Evolutionary conservation across 1,140 invertebrate species (phyloP).

Genomic region (Pemphigus obesinymphae): DNA sequence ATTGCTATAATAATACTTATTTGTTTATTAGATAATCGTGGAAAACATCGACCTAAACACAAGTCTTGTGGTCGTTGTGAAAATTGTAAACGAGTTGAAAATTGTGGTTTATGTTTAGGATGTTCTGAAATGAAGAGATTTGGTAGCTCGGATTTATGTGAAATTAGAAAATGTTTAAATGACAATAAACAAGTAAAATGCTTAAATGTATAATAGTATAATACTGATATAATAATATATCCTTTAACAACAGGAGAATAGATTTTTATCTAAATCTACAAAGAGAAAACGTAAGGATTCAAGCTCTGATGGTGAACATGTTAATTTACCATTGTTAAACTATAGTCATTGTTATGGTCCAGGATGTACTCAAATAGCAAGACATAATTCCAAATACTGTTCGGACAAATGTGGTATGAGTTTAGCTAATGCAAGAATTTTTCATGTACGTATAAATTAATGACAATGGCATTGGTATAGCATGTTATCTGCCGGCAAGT

Average conservation of each 20-base stretch:
- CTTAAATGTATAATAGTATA: not conserved
- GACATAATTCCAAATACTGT: conserved; percentile 89
- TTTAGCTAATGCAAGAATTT: conserved; percentile 80
- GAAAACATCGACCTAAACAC: conserved; percentile 38
- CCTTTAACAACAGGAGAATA: not conserved
- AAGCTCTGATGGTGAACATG: conserved; percentile 54
- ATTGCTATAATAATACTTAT: not conserved
- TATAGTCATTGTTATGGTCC: conserved; percentile 85
- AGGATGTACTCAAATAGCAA: conserved; percentile 71
- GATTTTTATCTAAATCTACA: conserved; percentile 22
- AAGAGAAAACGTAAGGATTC: conserved; percentile 51
- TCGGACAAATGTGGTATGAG: conserved; percentile 88
- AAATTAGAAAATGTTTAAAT: conserved; percentile 59
- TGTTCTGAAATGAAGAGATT: conserved; percentile 68
- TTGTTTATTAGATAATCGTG: conserved; percentile 12
- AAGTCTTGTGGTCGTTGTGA: conserved; percentile 74
- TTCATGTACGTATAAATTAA: conserved; percentile 60
- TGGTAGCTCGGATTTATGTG: conserved; percentile 63
- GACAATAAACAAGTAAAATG: not conserved
- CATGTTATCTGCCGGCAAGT: no score
- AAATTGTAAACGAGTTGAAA: conserved; percentile 71
- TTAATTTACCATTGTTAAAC: conserved; percentile 47
- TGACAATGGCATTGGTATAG: no score
- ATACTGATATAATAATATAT: not conserved
- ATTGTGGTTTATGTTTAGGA: conserved; percentile 80